Conservation (phyloP, 2,888 invertebrate genomes). For the Xanthorhoe spadicearia region DNA sequence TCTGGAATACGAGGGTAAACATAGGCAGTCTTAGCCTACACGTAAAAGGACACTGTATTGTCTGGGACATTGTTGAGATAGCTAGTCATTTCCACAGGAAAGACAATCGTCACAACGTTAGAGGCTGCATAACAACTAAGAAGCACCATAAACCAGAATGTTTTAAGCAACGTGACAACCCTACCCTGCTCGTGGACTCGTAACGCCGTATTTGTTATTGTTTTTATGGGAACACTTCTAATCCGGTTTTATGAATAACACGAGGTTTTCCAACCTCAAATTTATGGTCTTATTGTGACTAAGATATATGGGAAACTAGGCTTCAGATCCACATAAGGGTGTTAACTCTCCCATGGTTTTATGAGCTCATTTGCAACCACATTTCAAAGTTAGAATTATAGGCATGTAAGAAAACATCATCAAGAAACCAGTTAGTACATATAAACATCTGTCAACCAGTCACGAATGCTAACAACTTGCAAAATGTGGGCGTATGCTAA, state of each 20-base stretch:
- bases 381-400: not conserved
- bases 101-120: no score
- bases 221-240: conserved; percentile 42
- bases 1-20: no score
- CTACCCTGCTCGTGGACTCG: conserved; percentile 8
- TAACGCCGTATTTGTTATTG: conserved; percentile 40
- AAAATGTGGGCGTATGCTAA: no score
- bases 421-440: no score
- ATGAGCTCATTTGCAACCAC: not conserved
- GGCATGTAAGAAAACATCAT: no score
- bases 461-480: no score
- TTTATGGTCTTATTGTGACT: conserved; percentile 37
- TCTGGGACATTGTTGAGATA: no score
- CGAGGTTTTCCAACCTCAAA: conserved; percentile 34
- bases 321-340: not conserved
- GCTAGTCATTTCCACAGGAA: no score
- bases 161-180: conserved; percentile 10
- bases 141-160: not conserved
- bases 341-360: conserved; percentile 1
- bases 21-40: no score
- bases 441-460: not conserved
- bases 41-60: no score
- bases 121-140: no score
- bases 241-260: conserved; percentile 37
- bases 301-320: conserved; percentile 20